These are phyloP conservation scores for Episyrphus balteatus DNA, from an alignment of 1,140 invertebrate genomes.

Conservation along the genomic window DNA sequence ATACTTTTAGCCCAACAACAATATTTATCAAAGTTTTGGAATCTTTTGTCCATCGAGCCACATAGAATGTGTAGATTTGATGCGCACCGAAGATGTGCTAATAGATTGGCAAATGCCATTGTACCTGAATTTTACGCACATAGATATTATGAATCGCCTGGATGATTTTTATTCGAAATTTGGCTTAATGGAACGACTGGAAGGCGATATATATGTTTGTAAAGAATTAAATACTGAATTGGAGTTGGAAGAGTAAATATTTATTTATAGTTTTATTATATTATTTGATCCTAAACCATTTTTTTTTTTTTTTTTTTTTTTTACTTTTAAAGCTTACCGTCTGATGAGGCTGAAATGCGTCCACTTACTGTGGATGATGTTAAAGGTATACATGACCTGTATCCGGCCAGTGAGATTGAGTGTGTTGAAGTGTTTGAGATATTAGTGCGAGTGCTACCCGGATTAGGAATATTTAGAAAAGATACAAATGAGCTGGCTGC, in stretches of 20 bases:
- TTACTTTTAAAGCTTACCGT: slow-evolving; percentile 40
- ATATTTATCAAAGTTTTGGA: slow-evolving; percentile 66
- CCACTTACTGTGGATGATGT: slow-evolving; percentile 63
- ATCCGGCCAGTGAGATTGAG: slow-evolving; percentile 76
- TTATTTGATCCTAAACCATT: neutral
- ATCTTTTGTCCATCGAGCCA: slow-evolving; percentile 67
- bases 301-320: neutral
- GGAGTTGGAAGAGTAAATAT: slow-evolving; percentile 42
- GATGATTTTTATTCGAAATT: slow-evolving; percentile 44
- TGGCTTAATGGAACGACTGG: slow-evolving; percentile 58
- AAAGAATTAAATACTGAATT: slow-evolving; percentile 45
- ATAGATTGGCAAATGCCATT: slow-evolving; percentile 65
- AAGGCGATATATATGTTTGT: slow-evolving; percentile 65
- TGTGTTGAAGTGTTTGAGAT: slow-evolving; percentile 68
- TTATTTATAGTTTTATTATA: neutral
- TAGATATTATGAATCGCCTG: slow-evolving; percentile 59
- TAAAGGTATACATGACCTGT: slow-evolving; percentile 66
- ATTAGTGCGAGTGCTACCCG: slow-evolving; percentile 59
- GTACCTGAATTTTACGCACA: slow-evolving; percentile 73
- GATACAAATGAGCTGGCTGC: slow-evolving; percentile 54
- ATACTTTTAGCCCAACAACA: slow-evolving; percentile 54
- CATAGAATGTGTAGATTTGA: slow-evolving; percentile 53
- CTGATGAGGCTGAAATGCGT: slow-evolving; percentile 53
- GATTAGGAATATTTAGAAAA: slow-evolving; percentile 63
- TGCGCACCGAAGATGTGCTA: slow-evolving; percentile 60